Conservation (phyloP, 2,888 invertebrate species). For the Lycocerus yunnanus region DNA sequence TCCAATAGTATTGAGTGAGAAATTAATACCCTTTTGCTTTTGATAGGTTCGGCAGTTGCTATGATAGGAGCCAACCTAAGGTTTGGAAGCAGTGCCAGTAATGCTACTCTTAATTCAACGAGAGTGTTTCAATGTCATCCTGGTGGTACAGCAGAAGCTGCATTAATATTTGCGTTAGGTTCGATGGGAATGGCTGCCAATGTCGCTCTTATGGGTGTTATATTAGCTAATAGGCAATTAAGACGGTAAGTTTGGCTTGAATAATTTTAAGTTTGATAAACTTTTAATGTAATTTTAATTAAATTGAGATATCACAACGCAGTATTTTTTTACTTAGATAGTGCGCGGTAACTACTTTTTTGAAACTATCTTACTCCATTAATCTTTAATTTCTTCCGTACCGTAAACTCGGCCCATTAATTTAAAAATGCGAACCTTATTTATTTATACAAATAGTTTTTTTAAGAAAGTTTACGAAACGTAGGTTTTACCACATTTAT, state of each 20-base stretch:
- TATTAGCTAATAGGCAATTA: conserved; percentile 77
- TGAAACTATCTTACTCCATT: not conserved
- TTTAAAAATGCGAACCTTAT: not conserved
- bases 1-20: not conserved
- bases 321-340: not conserved
- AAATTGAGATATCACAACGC: not conserved
- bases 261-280: not conserved
- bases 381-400: not conserved
- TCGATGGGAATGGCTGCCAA: conserved; percentile 82
- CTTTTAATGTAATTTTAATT: not conserved
- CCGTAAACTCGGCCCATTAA: not conserved
- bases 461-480: too few relatives aligned
- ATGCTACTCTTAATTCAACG: conserved; percentile 69
- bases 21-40: not conserved
- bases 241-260: conserved; percentile 64
- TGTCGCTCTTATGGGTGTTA: conserved; percentile 78
- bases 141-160: conserved; percentile 79
- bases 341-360: not conserved
- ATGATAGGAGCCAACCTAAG: conserved; percentile 81
- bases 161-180: conserved; percentile 75
- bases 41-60: conserved; percentile 71
- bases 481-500: not conserved
- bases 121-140: conserved; percentile 80
- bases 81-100: conserved; percentile 69
- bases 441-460: not conserved